Percentiles rank a stretch among this genome's conserved stretches.
phyloP scores from a whole-genome alignment of 2,113 vertebrate genomes.

The Gymnorhina tibicen region DNA sequence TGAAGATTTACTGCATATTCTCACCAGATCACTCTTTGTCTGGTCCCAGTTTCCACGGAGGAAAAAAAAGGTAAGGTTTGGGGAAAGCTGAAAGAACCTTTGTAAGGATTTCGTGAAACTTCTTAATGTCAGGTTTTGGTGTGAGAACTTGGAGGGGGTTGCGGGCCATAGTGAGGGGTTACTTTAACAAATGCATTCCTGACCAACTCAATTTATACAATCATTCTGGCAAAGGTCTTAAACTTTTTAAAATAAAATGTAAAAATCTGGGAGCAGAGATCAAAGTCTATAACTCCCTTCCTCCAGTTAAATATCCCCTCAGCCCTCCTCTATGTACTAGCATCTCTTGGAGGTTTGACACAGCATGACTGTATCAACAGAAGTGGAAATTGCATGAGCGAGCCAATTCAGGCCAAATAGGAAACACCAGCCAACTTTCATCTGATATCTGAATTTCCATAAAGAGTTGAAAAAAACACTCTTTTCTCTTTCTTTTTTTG shows the following conservation, averaged over 20 bases:
- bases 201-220: not conserved
- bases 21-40: not conserved
- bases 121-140: not conserved
- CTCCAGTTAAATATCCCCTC: not conserved
- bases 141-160: not conserved
- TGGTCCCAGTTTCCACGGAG: not conserved
- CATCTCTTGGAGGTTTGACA: not conserved
- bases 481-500: not conserved
- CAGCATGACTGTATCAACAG: not conserved
- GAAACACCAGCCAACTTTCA: not conserved
- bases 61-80: not conserved
- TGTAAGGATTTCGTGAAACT: not conserved
- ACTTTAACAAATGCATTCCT: not conserved
- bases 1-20: not conserved
- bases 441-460: not conserved
- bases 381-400: not conserved
- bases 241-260: not conserved
- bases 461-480: not conserved
- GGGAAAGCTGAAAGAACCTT: not conserved
- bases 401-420: not conserved
- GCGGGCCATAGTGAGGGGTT: accelerated
- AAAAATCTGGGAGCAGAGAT: not conserved
- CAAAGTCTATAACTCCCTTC: not conserved
- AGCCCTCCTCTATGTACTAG: not conserved
- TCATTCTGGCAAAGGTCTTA: not conserved